A percentile compares a stretch with the other conserved stretches of the same genome.
Evolutionary conservation across 2,797 vertebrate species (phyloP).

Genomic region (Paedocypris micromegethes): DNA sequence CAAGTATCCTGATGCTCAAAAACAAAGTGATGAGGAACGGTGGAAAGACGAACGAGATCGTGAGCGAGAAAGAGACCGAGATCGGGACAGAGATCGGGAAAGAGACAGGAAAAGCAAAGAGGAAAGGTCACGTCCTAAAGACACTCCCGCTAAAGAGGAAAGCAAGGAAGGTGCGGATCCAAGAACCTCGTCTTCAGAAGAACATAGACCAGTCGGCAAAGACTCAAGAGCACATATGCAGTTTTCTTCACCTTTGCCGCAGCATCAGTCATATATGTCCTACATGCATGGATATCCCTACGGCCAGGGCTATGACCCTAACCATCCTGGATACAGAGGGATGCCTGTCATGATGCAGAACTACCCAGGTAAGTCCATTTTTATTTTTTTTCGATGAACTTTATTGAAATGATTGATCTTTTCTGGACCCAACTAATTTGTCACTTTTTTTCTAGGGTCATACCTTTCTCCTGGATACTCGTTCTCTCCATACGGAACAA

Average conservation of each 20-base stretch:
- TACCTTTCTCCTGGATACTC: constrained; percentile 91
- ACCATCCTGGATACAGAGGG: constrained; percentile 86
- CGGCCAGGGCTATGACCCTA: constrained; percentile 86
- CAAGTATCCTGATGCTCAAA: constrained; percentile 83
- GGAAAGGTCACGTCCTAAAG: constrained; percentile 77
- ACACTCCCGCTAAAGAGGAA: constrained; percentile 67
- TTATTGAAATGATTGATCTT: too few relatives aligned
- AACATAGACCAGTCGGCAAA: constrained; percentile 78
- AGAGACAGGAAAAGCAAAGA: constrained; percentile 73
- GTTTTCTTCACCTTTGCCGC: constrained; percentile 82
- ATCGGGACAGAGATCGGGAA: constrained; percentile 46
- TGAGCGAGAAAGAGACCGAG: constrained; percentile 62
- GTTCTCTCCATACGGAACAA: constrained; percentile 85
- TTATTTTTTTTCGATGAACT: not conserved
- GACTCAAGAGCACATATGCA: constrained; percentile 84
- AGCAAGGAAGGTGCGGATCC: constrained; percentile 74
- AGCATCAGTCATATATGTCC: constrained; percentile 93
- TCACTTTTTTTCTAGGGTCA: constrained; percentile 67
- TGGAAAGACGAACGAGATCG: constrained; percentile 83
- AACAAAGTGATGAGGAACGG: constrained; percentile 70
- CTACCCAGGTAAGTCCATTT: constrained; percentile 79
- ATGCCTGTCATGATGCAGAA: constrained; percentile 98
- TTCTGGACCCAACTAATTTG: not conserved
- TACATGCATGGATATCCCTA: constrained; percentile 96
- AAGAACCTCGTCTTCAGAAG: constrained; percentile 76